Evolutionary conservation across 2,113 vertebrate species (phyloP).

Genomic region (Fulmarus glacialis): DNA sequence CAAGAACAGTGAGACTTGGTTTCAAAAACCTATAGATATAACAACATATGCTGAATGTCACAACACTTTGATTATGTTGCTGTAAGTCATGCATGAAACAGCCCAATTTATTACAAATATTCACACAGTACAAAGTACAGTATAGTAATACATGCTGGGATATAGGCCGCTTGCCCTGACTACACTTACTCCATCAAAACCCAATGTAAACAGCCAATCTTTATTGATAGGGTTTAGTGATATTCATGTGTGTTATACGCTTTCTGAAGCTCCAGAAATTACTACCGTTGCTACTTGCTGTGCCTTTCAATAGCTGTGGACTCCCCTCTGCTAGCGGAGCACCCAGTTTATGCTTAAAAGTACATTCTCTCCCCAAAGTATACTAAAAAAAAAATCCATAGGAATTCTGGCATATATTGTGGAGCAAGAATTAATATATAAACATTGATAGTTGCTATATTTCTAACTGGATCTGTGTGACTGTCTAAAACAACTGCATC

Average conservation of each 20-base stretch:
- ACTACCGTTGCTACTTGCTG: background rate
- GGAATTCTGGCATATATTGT: background rate
- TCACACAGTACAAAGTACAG: background rate
- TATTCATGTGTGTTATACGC: accelerated
- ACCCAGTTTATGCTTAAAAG: background rate
- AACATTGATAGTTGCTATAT: background rate
- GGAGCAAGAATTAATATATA: background rate
- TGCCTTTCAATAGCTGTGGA: background rate
- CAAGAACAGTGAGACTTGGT: background rate
- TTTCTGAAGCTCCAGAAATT: background rate
- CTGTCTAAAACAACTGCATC: background rate
- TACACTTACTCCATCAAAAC: background rate
- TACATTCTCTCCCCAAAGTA: background rate
- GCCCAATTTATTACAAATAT: background rate
- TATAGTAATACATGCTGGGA: background rate
- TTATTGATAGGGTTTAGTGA: background rate
- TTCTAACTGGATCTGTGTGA: background rate
- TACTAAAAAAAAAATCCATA: background rate
- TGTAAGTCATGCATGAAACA: background rate
- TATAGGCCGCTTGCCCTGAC: background rate
- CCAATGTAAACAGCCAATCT: background rate
- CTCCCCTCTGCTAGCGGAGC: background rate
- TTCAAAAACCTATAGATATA: background rate
- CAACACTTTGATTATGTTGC: background rate
- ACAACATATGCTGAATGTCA: background rate